phyloP scores from a whole-genome alignment of 2,888 invertebrate species.

The Leistus spinibarbis region DNA sequence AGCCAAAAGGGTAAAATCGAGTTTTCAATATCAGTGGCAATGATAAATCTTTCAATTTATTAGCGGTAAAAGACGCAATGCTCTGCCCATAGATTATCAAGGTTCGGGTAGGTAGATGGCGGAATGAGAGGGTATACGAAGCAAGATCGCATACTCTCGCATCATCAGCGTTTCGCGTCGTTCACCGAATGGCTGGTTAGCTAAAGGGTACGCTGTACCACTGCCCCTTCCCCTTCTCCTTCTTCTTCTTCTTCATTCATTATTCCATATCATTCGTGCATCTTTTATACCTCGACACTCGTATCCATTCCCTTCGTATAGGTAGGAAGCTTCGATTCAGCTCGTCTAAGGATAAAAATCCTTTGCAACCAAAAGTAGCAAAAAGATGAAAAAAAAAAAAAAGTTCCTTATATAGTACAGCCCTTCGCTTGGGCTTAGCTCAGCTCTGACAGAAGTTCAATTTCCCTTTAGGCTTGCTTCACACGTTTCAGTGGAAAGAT shows the following conservation, averaged over 20 bases:
- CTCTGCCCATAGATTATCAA: neutral
- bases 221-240: neutral
- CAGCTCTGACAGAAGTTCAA: conserved; percentile 42
- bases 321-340: conserved; percentile 40
- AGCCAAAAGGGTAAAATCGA: neutral
- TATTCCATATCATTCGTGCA: conserved; percentile 25
- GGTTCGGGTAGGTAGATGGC: neutral
- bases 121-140: neutral
- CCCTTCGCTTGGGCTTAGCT: conserved; percentile 36
- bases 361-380: conserved; percentile 25
- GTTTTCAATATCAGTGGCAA: neutral
- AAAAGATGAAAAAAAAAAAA: conserved; percentile 41
- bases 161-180: neutral
- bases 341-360: conserved; percentile 17
- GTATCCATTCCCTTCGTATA: conserved; percentile 12
- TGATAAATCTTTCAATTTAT: conserved; percentile 5
- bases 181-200: neutral
- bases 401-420: conserved; percentile 42
- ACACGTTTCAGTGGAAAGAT: conserved; percentile 37
- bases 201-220: neutral
- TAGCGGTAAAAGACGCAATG: neutral
- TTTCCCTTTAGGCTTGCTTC: conserved; percentile 41
- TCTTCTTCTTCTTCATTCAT: conserved; percentile 23
- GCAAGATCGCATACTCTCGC: neutral
- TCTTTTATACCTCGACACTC: conserved; percentile 14